Evolutionary conservation across 2,113 vertebrate species (phyloP).

Genomic region (Terrapene triunguis): DNA sequence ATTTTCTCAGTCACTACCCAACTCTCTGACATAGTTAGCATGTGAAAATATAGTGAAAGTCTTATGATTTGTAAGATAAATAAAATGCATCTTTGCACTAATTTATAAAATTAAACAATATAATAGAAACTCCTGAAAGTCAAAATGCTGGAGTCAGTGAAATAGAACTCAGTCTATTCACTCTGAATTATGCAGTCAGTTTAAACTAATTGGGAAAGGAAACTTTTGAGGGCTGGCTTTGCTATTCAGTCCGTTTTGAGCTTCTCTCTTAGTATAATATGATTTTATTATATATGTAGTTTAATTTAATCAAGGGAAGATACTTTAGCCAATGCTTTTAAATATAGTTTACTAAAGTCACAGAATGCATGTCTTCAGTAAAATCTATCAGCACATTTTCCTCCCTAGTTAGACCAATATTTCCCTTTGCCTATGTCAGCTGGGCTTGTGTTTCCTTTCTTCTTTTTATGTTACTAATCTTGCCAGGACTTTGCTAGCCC

Average conservation of each 20-base stretch:
- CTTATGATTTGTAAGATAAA: constrained; percentile 42
- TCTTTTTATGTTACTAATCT: background rate
- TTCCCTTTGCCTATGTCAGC: background rate
- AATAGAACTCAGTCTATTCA: constrained; percentile 23
- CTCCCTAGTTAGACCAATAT: background rate
- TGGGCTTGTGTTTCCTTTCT: background rate
- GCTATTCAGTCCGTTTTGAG: background rate
- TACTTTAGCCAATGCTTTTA: background rate
- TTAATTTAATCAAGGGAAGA: background rate
- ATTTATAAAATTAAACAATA: constrained; percentile 10
- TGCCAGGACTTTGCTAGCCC: background rate
- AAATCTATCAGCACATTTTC: background rate
- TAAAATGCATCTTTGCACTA: constrained; percentile 2
- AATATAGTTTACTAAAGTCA: background rate
- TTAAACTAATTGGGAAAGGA: constrained; percentile 10
- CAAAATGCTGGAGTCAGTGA: constrained; percentile 6
- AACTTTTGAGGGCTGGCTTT: background rate
- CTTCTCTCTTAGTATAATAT: background rate
- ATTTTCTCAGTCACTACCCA: constrained; percentile 51
- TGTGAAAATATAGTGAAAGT: constrained; percentile 34
- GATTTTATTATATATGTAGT: background rate
- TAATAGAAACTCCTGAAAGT: constrained; percentile 24
- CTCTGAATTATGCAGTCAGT: constrained; percentile 15
- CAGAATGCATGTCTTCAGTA: background rate
- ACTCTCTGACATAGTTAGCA: constrained; percentile 35